A percentile compares a stretch with the other conserved stretches of the same genome.
phyloP scores from a whole-genome alignment of 2,113 vertebrate genomes.

The Phylloscopus trochiloides region DNA sequence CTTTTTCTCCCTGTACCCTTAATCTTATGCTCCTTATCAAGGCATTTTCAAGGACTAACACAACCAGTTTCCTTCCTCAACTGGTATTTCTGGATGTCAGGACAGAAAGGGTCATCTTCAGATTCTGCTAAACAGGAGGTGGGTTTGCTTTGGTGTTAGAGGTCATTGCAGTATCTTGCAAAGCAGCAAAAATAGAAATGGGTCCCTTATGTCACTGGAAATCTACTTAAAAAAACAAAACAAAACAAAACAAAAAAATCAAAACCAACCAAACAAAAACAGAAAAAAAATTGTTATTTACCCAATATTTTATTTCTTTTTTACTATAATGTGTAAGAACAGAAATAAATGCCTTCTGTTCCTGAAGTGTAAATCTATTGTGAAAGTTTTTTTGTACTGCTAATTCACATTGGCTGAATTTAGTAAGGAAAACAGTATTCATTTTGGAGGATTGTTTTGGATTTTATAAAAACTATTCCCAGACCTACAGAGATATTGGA shows the following conservation, averaged over 20 bases:
- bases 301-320: background rate
- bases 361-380: background rate
- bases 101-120: background rate
- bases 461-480: background rate
- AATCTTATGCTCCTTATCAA: background rate
- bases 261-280: too few relatives aligned
- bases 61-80: background rate
- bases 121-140: background rate
- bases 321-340: background rate
- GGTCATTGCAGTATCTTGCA: background rate
- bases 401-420: background rate
- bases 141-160: background rate
- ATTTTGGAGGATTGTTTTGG: background rate
- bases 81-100: background rate
- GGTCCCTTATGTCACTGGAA: background rate
- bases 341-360: background rate
- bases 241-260: too few relatives aligned
- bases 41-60: background rate
- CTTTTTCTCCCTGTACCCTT: background rate
- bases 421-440: background rate
- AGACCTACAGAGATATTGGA: background rate
- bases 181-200: background rate
- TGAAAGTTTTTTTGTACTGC: background rate
- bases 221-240: background rate
- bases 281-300: background rate